These are phyloP conservation scores for Epizoanthus illoricatus DNA, from an alignment of 92 coral and sea anemone genomes.

Conservation along the genomic window DNA sequence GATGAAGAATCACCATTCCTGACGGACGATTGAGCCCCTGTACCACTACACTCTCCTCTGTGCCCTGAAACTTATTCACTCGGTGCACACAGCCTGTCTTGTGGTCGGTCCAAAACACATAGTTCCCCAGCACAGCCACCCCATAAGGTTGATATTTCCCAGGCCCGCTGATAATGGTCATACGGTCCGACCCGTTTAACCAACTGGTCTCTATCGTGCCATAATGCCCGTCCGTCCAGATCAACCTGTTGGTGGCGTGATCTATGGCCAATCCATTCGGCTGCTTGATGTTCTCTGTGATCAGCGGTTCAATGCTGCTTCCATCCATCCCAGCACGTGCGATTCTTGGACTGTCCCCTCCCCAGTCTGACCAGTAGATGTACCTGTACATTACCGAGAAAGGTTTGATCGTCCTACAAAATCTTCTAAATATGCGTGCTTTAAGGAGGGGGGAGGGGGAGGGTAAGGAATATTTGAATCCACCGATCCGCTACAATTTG, in stretches of 20 bases:
- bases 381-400: neutral
- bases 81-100: constrained; percentile 19
- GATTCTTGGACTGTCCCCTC: constrained; percentile 21
- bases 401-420: too few species aligned
- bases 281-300: neutral
- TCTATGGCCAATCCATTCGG: constrained; percentile 34
- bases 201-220: constrained; percentile 12
- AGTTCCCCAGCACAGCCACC: constrained; percentile 7
- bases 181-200: constrained; percentile 21
- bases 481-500: too few species aligned
- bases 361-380: constrained; percentile 33
- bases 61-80: neutral
- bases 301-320: constrained; percentile 2
- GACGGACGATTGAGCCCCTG: constrained; percentile 1
- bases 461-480: too few species aligned
- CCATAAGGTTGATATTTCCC: constrained; percentile 33
- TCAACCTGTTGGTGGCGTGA: neutral
- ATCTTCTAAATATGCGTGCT: too few species aligned
- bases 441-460: too few species aligned
- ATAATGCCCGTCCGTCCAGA: constrained; percentile 25
- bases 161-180: neutral
- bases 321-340: constrained; percentile 37
- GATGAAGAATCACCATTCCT: constrained; percentile 1
- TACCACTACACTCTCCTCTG: neutral
- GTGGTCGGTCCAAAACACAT: constrained; percentile 27